A percentile compares a stretch with the other conserved stretches of the same genome.
These are phyloP conservation scores for Baryphthengus martii DNA, from an alignment of 2,113 vertebrate genomes.

Conservation along the genomic window DNA sequence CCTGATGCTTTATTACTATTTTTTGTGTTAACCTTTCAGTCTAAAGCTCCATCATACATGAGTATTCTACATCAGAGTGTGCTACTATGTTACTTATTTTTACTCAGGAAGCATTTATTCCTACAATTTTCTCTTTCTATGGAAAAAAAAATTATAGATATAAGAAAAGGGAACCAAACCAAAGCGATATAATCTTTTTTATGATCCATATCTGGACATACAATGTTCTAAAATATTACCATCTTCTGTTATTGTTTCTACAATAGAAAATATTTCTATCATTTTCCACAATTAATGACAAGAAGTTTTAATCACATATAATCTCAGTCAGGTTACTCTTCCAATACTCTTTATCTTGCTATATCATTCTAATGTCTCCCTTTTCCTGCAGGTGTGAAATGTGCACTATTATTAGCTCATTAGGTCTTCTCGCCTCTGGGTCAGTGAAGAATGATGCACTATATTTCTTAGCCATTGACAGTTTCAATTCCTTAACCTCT, in stretches of 20 bases:
- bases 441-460: slow-evolving; percentile 44
- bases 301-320: slow-evolving; percentile 6
- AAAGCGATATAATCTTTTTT: background rate
- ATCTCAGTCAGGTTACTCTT: background rate
- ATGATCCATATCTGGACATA: accelerated
- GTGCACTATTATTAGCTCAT: slow-evolving; percentile 43
- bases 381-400: background rate
- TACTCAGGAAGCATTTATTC: background rate
- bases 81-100: background rate
- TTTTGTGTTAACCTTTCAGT: background rate
- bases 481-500: slow-evolving; percentile 55
- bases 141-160: background rate
- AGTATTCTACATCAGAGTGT: background rate
- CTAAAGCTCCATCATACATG: background rate
- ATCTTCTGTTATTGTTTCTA: background rate
- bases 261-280: background rate
- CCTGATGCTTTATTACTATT: background rate
- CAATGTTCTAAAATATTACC: background rate
- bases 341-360: slow-evolving; percentile 27
- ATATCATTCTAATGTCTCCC: background rate
- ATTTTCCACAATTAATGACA: background rate
- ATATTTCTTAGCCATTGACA: slow-evolving; percentile 41
- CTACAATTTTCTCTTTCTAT: background rate
- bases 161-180: background rate
- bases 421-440: slow-evolving; percentile 44